Base-by-base conservation (phyloP, 2,888 invertebrate genomes). In the Pollenia amentaria region DNA sequence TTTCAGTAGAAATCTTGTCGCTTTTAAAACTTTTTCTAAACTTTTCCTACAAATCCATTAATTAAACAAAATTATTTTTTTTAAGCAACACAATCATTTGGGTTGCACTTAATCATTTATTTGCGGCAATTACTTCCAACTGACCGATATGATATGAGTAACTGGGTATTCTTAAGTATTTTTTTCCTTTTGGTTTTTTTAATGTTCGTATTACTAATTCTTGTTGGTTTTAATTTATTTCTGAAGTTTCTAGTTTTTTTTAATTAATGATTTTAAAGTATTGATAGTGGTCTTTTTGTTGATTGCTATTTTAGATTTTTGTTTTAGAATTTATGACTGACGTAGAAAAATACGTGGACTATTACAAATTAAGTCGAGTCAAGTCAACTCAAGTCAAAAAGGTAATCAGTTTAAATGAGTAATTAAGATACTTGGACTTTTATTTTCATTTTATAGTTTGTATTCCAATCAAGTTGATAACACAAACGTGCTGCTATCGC, bases 401-500 rank as follows among this genome's bases (percentile, higher is more conserved):
- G 82, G 76, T 77, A 87, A 87, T 84, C 83, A 67, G 44, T 46
- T 67, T 38, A 60, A 80, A 67, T 80, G 70, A 62, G 75, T 83
- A 80, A 87, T 84, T 87, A 73, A 83, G 80, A 72, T 76, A 79
- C 40, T 83, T 64, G 65, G 67, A 38, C 44, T 73, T 81, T 65
- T 72, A 48, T 46, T 73, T 67, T 67, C 40, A 21, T 57, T 60
- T 16, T 55, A 62, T 18, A 65, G 42, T 29, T 9, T 65, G 46
- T 48, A 60, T 69, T 57, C 69, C 38, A 69, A 29, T 6, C 9
- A 9, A 48, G 11, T 42, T 72, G 72, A 80, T 80, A 80, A 55
- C 21, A 55, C 53, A 62, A 7, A 42, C 40, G 42, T 40, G 46
- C 11, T n/a, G 7, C 3, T 29, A 57, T 29, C 29, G 29, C 38